Conservation (phyloP, 2,888 invertebrate species). For the Hydrotaea cyrtoneurina region DNA sequence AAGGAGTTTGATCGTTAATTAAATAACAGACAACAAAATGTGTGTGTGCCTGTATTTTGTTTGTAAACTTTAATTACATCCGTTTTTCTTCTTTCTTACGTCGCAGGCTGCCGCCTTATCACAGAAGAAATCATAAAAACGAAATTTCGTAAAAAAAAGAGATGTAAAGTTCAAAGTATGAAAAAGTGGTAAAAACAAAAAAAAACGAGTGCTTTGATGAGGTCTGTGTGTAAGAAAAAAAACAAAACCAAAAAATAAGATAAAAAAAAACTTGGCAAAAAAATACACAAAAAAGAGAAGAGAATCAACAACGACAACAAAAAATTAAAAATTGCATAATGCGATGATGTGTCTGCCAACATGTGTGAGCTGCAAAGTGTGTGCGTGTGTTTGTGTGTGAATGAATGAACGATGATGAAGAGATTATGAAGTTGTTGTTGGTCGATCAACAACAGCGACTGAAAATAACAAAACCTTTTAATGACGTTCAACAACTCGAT, state of each 20-base stretch:
- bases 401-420: conserved; percentile 28
- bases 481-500: background rate
- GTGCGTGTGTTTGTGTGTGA: background rate
- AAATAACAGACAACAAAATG: background rate
- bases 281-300: background rate
- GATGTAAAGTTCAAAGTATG: background rate
- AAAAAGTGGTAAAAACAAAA: background rate
- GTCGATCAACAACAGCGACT: background rate
- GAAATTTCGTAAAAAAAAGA: conserved; percentile 14
- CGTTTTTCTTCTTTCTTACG: background rate
- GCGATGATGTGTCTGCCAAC: background rate
- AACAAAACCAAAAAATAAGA: conserved; percentile 28
- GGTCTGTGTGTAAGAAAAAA: background rate
- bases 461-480: conserved; percentile 19
- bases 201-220: background rate
- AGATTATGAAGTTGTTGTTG: conserved; percentile 29
- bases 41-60: background rate
- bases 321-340: conserved; percentile 32
- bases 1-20: background rate
- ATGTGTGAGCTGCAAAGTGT: background rate
- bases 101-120: background rate
- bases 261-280: conserved; percentile 11
- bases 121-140: conserved; percentile 11
- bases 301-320: conserved; percentile 10
- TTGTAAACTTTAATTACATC: conserved; percentile 7